Evolutionary conservation across 2,113 vertebrate genomes (phyloP).

Genomic region (Elephas maximus): DNA sequence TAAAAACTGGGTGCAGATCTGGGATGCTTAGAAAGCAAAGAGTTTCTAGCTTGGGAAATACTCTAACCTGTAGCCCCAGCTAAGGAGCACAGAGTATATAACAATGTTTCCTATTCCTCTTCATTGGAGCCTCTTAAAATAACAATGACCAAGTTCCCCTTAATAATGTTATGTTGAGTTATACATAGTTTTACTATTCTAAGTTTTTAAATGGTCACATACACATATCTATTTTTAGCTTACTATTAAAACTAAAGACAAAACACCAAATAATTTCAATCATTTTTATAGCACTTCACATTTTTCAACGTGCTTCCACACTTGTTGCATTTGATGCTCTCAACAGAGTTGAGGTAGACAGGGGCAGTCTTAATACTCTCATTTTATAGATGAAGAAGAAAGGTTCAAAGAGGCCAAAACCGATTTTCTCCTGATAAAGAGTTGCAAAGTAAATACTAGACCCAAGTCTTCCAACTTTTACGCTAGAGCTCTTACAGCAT

Average conservation of each 20-base stretch:
- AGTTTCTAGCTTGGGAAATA: background rate
- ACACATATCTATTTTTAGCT: background rate
- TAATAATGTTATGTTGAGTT: background rate
- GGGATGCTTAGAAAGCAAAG: background rate
- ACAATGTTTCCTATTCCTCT: background rate
- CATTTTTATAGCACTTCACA: background rate
- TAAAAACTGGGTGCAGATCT: slow-evolving; percentile 9
- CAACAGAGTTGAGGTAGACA: background rate
- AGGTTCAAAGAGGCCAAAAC: background rate
- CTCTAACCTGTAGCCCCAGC: background rate
- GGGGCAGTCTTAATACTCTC: background rate
- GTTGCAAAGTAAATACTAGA: background rate
- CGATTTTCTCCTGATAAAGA: background rate
- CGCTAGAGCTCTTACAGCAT: background rate
- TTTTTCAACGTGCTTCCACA: background rate
- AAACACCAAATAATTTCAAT: background rate
- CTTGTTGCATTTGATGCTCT: background rate
- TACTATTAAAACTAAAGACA: slow-evolving; percentile 28
- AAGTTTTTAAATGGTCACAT: background rate
- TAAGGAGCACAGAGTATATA: background rate
- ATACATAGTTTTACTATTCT: background rate
- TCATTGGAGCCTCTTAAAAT: background rate
- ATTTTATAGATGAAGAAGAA: background rate
- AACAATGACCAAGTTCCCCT: background rate
- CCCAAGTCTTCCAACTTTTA: background rate